Conservation (phyloP, 2,888 invertebrate species). For the Yponomeuta plumbellus region DNA sequence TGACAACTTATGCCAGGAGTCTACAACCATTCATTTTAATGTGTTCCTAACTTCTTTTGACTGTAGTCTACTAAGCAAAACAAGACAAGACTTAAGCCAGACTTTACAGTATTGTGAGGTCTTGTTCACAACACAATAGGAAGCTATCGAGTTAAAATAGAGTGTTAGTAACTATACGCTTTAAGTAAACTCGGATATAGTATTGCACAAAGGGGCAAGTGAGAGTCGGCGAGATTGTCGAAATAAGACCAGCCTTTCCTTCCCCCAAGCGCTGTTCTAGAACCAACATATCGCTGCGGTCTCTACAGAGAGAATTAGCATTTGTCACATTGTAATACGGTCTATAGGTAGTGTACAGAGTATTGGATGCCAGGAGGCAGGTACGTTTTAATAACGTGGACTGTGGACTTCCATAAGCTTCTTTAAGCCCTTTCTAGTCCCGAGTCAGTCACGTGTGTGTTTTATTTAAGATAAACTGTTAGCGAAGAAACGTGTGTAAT, state of each 20-base stretch:
- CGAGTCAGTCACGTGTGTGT: constrained; percentile 3
- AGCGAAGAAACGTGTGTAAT: constrained; percentile 6
- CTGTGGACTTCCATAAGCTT: constrained; percentile 45
- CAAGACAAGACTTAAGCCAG: no score
- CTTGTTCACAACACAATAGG: constrained; percentile 2
- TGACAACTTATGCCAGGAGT: no score
- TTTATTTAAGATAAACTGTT: constrained; percentile 17
- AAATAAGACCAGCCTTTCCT: constrained; percentile 29
- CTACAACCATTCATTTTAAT: no score
- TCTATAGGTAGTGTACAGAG: background rate
- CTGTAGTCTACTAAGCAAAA: no score
- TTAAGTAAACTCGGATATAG: constrained; percentile 9
- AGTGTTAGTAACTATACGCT: constrained; percentile 14
- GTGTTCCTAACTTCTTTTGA: no score
- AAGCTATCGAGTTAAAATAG: constrained; percentile 7
- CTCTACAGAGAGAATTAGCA: background rate
- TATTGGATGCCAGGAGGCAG: background rate
- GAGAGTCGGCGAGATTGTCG: constrained; percentile 37
- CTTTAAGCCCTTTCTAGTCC: constrained; percentile 16
- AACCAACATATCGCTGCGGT: constrained; percentile 23
- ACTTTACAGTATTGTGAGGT: background rate
- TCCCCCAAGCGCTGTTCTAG: constrained; percentile 37
- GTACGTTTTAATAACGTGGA: constrained; percentile 50
- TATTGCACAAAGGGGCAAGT: constrained; percentile 44
- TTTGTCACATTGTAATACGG: background rate